A percentile compares a stretch with the other conserved stretches of the same genome.
phyloP scores from a whole-genome alignment of 2,113 vertebrate species.

The Etia nguti region DNA sequence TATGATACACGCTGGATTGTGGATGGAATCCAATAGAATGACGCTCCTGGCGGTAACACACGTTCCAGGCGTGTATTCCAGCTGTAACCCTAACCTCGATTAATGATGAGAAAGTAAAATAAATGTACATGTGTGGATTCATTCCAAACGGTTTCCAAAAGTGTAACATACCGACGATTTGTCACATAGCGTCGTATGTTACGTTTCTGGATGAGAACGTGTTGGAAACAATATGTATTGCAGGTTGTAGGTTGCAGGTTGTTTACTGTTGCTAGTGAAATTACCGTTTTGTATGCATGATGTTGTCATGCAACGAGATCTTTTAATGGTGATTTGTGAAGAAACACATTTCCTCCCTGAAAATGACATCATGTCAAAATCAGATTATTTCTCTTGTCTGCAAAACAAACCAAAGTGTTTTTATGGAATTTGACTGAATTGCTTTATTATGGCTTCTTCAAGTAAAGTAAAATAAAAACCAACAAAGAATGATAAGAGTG shows the following conservation, averaged over 20 bases:
- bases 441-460: neutral
- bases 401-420: neutral
- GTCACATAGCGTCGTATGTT: too few species aligned
- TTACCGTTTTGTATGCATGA: neutral
- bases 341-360: neutral
- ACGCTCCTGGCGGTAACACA: too few species aligned
- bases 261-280: neutral
- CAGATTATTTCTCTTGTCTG: neutral
- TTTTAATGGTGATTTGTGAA: neutral
- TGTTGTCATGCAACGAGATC: neutral
- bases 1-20: too few species aligned
- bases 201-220: too few species aligned
- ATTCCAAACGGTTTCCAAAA: too few species aligned
- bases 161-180: too few species aligned
- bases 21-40: too few species aligned
- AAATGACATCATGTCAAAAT: neutral
- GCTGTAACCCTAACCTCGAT: too few species aligned
- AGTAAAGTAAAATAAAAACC: neutral
- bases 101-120: too few species aligned
- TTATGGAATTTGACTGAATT: neutral
- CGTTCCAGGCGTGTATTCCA: too few species aligned
- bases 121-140: too few species aligned
- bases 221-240: too few species aligned
- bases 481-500: neutral
- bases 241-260: neutral